Evolutionary conservation across 2,113 vertebrate species (phyloP).

Genomic region (Centropus unirufus): DNA sequence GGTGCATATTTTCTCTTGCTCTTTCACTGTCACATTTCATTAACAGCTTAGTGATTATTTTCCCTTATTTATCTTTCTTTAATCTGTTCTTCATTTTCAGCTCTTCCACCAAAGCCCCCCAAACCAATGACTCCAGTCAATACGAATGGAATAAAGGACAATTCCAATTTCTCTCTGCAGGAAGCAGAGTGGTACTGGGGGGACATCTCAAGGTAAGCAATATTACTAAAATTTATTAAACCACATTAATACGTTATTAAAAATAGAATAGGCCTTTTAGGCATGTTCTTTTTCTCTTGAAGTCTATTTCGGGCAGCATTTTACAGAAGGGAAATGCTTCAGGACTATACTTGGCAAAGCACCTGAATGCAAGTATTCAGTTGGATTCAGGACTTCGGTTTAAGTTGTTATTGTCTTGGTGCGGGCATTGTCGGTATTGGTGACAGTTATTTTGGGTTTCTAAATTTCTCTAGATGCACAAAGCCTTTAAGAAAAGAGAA

Average conservation of each 20-base stretch:
- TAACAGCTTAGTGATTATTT: background rate
- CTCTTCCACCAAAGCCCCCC: constrained; percentile 92
- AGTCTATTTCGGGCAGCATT: background rate
- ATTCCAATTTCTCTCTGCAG: constrained; percentile 79
- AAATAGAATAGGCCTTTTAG: background rate
- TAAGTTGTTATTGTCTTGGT: background rate
- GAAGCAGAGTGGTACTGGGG: constrained; percentile 98
- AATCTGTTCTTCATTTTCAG: constrained; percentile 73
- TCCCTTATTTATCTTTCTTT: background rate
- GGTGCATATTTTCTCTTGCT: background rate
- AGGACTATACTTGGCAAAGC: background rate
- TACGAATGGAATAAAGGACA: constrained; percentile 85
- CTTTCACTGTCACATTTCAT: background rate
- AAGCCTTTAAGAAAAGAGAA: background rate
- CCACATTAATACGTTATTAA: background rate
- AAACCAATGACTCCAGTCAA: constrained; percentile 85
- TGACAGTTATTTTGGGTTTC: background rate
- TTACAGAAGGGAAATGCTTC: background rate
- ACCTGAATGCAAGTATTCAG: background rate
- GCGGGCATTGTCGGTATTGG: background rate
- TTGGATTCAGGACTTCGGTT: background rate
- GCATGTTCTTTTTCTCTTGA: too few species aligned
- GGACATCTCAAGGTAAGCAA: constrained; percentile 90
- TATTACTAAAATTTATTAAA: background rate
- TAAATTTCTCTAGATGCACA: background rate